A percentile compares a stretch with the other conserved stretches of the same genome.
These are phyloP conservation scores for Podiceps cristatus DNA, from an alignment of 2,113 vertebrate genomes.

Conservation along the genomic window DNA sequence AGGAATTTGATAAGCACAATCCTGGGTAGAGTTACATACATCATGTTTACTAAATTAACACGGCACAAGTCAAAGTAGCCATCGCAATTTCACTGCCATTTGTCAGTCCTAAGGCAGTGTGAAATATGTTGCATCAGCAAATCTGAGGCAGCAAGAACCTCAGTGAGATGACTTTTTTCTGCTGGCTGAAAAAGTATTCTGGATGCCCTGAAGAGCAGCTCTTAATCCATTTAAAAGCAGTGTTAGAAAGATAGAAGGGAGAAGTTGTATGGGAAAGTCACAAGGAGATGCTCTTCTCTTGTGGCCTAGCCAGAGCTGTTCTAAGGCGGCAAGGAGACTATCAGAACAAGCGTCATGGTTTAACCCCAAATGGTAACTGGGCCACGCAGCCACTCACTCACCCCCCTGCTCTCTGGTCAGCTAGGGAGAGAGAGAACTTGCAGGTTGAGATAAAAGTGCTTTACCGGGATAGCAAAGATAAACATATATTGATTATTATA, in stretches of 20 bases:
- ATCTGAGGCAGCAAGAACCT: not conserved
- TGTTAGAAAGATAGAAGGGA: not conserved
- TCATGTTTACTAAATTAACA: not conserved
- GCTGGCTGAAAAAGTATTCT: not conserved
- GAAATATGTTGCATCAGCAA: not conserved
- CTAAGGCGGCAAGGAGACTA: not conserved
- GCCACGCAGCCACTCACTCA: too few relatives aligned
- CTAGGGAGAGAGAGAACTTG: too few relatives aligned
- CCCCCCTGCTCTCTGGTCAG: too few relatives aligned
- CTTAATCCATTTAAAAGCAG: not conserved
- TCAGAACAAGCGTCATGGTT: not conserved
- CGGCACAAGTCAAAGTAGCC: not conserved
- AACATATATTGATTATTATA: too few relatives aligned
- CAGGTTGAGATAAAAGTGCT: too few relatives aligned
- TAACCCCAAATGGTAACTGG: too few relatives aligned
- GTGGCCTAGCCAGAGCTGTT: not conserved
- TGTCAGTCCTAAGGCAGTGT: not conserved
- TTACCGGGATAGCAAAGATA: too few relatives aligned
- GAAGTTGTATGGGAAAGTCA: not conserved
- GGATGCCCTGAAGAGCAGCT: not conserved
- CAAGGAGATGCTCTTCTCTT: fast-evolving
- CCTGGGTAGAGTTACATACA: not conserved
- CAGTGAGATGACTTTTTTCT: not conserved
- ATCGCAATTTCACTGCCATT: not conserved
- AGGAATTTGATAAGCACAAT: too few relatives aligned